Evolutionary conservation across 2,888 invertebrate species (phyloP).

Genomic region (Perdita meconis): DNA sequence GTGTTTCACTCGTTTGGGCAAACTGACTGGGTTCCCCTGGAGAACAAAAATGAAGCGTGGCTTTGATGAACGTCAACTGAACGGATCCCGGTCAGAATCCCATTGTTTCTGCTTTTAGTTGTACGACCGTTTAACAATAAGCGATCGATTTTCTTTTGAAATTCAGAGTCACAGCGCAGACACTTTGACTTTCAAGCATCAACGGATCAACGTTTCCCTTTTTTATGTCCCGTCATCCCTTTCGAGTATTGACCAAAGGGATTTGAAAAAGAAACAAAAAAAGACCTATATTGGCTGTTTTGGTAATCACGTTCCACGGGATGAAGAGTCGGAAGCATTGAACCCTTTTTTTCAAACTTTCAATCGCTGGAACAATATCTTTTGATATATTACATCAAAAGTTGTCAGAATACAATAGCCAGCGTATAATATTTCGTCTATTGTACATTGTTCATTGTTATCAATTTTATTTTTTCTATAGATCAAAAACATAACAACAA

Average conservation of each 20-base stretch:
- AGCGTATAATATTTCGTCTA: background rate
- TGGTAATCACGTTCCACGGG: no score
- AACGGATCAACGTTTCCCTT: conserved; percentile 30
- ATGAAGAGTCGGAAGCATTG: no score
- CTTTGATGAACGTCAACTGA: conserved; percentile 38
- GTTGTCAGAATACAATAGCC: no score
- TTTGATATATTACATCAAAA: no score
- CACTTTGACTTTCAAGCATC: conserved; percentile 36
- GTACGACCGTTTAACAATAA: conserved; percentile 35
- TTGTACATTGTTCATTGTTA: background rate
- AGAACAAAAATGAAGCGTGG: background rate
- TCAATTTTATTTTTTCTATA: background rate
- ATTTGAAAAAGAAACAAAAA: no score
- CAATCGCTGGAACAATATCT: no score
- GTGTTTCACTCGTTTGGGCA: background rate
- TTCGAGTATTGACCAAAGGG: conserved; percentile 1
- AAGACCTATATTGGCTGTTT: no score
- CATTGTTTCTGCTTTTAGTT: conserved; percentile 47
- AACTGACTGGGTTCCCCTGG: background rate
- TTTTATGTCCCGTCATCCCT: conserved; percentile 2
- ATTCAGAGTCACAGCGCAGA: conserved; percentile 12
- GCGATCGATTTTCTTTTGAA: conserved; percentile 43
- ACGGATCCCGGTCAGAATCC: conserved; percentile 11
- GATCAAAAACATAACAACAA: background rate
- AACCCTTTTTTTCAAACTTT: no score